These are phyloP conservation scores for Grapholita molesta DNA, from an alignment of 1,140 invertebrate genomes.

Conservation along the genomic window DNA sequence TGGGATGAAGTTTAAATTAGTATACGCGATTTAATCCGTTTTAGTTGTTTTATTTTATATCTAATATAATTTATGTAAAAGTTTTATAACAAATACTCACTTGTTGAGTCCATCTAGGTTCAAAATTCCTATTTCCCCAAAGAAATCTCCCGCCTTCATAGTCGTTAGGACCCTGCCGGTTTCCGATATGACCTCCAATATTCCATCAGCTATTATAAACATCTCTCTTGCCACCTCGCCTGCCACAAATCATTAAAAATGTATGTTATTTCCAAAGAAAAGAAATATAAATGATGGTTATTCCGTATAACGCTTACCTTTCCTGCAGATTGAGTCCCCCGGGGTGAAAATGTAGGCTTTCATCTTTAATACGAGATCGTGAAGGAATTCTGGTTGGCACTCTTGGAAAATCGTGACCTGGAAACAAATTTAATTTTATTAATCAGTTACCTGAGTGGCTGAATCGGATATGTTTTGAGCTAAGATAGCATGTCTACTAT, in stretches of 20 bases:
- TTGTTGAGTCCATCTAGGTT: constrained; percentile 97
- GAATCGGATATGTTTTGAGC: no score
- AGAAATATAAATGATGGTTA: neutral
- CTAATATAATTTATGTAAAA: no score
- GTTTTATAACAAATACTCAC: constrained; percentile 79
- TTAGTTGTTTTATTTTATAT: no score
- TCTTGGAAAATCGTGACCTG: constrained; percentile 94
- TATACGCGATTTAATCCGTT: no score
- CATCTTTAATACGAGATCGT: constrained; percentile 98
- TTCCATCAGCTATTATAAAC: constrained; percentile 99
- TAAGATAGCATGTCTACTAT: no score
- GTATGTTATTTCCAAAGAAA: constrained; percentile 16
- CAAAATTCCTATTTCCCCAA: constrained; percentile 98
- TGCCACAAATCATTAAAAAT: constrained; percentile 30
- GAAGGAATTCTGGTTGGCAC: constrained; percentile 97
- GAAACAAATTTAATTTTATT: constrained; percentile 28
- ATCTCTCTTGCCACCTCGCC: constrained; percentile 95
- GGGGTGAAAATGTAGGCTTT: constrained; percentile 98
- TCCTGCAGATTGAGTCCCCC: constrained; percentile 96
- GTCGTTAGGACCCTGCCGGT: constrained; percentile 94
- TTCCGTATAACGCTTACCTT: constrained; percentile 78
- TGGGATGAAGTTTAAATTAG: no score
- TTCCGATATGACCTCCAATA: constrained; percentile 97
- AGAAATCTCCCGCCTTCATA: constrained; percentile 98
- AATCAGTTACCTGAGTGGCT: neutral